These are phyloP conservation scores for Rhinoderma darwinii DNA, from an alignment of 2,113 vertebrate species.

Conservation along the genomic window DNA sequence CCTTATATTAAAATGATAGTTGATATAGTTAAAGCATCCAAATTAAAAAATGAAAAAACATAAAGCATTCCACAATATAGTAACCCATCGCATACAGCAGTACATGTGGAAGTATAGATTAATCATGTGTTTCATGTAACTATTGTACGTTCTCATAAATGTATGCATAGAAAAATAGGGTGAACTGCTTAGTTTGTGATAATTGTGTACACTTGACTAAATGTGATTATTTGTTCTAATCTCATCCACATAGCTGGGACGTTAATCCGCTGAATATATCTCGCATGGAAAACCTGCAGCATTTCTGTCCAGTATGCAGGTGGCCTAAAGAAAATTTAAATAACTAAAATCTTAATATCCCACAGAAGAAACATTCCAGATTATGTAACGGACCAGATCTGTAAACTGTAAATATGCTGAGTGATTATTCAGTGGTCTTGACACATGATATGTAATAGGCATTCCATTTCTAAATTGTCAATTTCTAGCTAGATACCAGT, in stretches of 20 bases:
- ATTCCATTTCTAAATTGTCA: background rate
- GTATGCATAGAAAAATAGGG: background rate
- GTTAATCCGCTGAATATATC: no score
- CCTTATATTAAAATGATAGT: background rate
- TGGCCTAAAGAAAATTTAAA: background rate
- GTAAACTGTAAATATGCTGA: slow-evolving; percentile 41
- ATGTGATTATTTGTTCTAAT: no score
- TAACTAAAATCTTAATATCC: background rate
- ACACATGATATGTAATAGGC: background rate
- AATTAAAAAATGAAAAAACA: background rate
- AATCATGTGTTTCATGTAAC: background rate
- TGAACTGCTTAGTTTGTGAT: background rate
- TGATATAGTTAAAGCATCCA: background rate
- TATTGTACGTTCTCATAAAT: background rate
- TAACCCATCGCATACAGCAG: background rate
- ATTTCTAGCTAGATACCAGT: no score
- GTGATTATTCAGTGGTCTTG: background rate
- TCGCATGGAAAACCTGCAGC: no score
- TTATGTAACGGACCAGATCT: slow-evolving; percentile 35
- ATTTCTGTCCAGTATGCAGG: no score
- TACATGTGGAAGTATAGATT: background rate
- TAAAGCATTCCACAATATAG: background rate
- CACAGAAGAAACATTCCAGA: background rate
- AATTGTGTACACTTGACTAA: background rate
- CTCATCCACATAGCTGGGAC: no score